phyloP scores from a whole-genome alignment of 2,113 vertebrate species.

The Pluvianellus socialis region DNA sequence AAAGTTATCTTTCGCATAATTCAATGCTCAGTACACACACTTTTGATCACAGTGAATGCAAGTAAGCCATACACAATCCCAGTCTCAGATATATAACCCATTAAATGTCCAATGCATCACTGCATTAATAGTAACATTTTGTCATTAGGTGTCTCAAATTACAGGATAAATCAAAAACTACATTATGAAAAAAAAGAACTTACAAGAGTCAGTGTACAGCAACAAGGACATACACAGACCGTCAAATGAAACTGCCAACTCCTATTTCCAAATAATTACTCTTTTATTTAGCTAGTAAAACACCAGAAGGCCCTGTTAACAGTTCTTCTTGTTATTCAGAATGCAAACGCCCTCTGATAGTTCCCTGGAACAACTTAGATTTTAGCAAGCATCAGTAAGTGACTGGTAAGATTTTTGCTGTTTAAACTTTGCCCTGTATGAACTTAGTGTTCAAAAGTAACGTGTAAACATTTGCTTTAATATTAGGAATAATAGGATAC shows the following conservation, averaged over 20 bases:
- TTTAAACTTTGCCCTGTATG: background rate
- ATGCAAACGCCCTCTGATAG: background rate
- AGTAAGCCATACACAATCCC: background rate
- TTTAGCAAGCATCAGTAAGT: background rate
- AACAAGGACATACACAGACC: background rate
- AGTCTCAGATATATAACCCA: background rate
- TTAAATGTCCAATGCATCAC: background rate
- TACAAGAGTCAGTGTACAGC: accelerated
- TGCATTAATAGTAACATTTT: background rate
- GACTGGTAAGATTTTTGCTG: background rate
- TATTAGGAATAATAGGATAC: background rate
- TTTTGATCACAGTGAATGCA: background rate
- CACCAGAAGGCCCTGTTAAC: background rate
- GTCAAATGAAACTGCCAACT: background rate
- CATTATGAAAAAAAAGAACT: background rate
- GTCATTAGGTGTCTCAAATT: background rate
- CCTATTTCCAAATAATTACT: background rate
- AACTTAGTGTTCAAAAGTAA: background rate
- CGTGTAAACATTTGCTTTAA: background rate
- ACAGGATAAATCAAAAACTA: background rate
- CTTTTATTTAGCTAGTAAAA: background rate
- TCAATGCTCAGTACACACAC: background rate
- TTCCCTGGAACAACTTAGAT: background rate
- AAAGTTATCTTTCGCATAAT: background rate
- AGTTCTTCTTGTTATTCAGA: background rate